phyloP scores from a whole-genome alignment of 2,888 invertebrate species.

The Hypomecis punctinalis region DNA sequence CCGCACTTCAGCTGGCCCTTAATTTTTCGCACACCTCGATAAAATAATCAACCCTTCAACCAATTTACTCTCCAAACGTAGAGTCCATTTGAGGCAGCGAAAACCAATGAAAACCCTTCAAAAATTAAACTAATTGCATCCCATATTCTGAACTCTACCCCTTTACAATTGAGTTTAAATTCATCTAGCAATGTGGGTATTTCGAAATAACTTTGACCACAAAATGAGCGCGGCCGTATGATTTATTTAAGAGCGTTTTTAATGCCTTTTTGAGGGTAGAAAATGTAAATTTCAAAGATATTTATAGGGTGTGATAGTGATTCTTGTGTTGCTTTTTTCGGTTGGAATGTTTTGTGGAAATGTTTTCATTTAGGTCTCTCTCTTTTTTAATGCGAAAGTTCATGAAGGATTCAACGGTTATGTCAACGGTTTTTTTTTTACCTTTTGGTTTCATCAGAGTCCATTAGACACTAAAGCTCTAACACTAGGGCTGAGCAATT shows the following conservation, averaged over 20 bases:
- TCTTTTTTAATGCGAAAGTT: no score
- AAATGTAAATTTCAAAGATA: conserved; percentile 44
- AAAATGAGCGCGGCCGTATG: conserved; percentile 38
- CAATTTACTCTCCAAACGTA: conserved; percentile 46
- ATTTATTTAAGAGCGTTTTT: conserved; percentile 46
- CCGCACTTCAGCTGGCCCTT: neutral
- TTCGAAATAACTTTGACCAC: conserved; percentile 35
- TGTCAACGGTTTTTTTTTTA: no score
- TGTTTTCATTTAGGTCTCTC: neutral
- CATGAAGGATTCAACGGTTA: no score
- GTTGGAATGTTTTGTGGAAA: neutral
- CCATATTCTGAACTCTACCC: conserved; percentile 36
- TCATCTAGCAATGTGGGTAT: conserved; percentile 17
- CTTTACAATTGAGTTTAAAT: conserved; percentile 33
- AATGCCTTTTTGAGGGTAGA: conserved; percentile 43
- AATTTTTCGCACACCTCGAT: conserved; percentile 17
- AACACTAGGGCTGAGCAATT: no score
- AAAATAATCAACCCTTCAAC: conserved; percentile 32
- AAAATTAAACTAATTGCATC: conserved; percentile 43
- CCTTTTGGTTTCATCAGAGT: no score
- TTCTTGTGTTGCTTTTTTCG: conserved; percentile 23
- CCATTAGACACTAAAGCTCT: no score
- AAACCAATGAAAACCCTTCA: conserved; percentile 40
- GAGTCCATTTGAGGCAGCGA: conserved; percentile 42
- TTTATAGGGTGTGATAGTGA: conserved; percentile 39